Percentiles rank a stretch among this genome's conserved stretches.
Conservation (phyloP, 37 sponge, comb jelly and placozoan genomes). For the Mnemiopsis leidyi region DNA sequence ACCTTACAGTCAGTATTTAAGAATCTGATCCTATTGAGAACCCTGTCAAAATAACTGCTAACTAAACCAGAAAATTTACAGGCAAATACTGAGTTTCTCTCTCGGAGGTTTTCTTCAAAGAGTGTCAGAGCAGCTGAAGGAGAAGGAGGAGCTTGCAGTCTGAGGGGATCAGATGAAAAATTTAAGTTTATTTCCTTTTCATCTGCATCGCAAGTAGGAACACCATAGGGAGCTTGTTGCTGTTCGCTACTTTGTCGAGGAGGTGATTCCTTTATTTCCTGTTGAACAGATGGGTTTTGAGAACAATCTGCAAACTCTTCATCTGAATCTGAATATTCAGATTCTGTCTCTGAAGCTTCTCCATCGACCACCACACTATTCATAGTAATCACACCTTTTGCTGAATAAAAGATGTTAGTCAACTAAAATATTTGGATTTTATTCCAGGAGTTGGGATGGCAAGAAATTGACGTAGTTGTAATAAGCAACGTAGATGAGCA, state of each 20-base stretch:
- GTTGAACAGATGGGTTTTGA: neutral
- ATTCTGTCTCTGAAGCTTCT: constrained; percentile 55
- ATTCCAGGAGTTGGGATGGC: too few relatives aligned
- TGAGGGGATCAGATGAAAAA: neutral
- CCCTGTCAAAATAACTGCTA: neutral
- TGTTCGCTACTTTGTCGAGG: neutral
- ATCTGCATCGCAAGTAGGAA: neutral
- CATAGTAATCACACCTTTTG: too few relatives aligned
- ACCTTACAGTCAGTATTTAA: neutral
- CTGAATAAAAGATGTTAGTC: too few relatives aligned
- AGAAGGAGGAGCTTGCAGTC: too few relatives aligned
- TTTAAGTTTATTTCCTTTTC: neutral
- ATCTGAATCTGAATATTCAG: constrained; percentile 23
- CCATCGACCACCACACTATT: constrained; percentile 40
- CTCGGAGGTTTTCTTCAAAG: constrained; percentile 33
- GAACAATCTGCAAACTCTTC: neutral
- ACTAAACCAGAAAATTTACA: neutral
- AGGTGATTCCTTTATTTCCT: neutral
- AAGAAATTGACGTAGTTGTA: too few relatives aligned
- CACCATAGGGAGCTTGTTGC: neutral
- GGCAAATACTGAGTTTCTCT: neutral
- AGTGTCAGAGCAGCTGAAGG: neutral
- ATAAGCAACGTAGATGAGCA: too few relatives aligned
- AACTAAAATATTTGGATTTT: too few relatives aligned
- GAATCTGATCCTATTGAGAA: neutral